Percentiles rank a stretch among this genome's conserved stretches.
phyloP scores from a whole-genome alignment of 2,888 invertebrate species.

The Dione vanillae region DNA sequence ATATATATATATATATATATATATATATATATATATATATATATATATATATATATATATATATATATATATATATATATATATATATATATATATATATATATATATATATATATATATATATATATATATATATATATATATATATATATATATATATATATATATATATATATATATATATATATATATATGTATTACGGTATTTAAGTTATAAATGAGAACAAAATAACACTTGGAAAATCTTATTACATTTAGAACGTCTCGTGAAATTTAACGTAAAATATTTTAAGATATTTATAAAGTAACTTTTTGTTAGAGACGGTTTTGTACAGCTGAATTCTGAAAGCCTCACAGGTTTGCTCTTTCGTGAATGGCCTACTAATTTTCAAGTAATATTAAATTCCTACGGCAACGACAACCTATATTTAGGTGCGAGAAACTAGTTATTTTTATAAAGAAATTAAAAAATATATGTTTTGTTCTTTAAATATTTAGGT shows the following conservation, averaged over 20 bases:
- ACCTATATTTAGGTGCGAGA: constrained; percentile 2
- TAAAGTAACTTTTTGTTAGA: constrained; percentile 34
- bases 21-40: too few species aligned
- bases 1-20: too few species aligned
- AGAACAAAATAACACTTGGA: constrained; percentile 17
- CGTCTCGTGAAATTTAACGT: constrained; percentile 28
- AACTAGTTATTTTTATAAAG: constrained; percentile 9
- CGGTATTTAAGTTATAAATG: not conserved
- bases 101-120: too few species aligned
- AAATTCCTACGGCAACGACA: constrained; percentile 42
- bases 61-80: too few species aligned
- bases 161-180: too few species aligned
- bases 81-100: too few species aligned
- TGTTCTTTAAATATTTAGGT: too few species aligned
- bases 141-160: too few species aligned
- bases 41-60: too few species aligned
- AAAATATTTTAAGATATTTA: constrained; percentile 31
- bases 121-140: too few species aligned
- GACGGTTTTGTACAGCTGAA: constrained; percentile 18
- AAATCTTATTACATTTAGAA: constrained; percentile 33
- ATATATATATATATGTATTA: too few species aligned
- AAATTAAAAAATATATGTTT: too few species aligned
- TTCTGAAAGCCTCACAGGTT: constrained; percentile 25
- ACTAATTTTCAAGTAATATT: constrained; percentile 24
- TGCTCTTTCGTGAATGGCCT: constrained; percentile 32